phyloP scores from a whole-genome alignment of 2,888 invertebrate genomes.

The Galeruca laticollis region DNA sequence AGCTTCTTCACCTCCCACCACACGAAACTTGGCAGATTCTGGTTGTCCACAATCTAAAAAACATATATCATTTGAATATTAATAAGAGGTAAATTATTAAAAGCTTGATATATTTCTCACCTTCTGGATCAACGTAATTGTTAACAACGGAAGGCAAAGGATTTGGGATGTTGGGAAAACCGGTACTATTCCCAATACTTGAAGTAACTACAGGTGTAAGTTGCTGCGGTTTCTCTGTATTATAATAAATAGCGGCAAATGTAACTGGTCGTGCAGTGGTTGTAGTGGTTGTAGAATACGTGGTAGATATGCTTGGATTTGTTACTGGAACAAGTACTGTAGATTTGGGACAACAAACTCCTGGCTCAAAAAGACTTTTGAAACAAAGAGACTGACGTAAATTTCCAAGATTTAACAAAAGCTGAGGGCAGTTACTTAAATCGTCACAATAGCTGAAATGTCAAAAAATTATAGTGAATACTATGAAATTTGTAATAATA shows the following conservation, averaged over 20 bases:
- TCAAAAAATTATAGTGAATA: conserved; percentile 15
- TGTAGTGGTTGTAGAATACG: conserved; percentile 57
- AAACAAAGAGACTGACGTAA: conserved; percentile 90
- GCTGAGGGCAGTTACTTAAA: conserved; percentile 87
- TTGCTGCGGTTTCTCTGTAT: conserved; percentile 47
- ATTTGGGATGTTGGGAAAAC: conserved; percentile 22
- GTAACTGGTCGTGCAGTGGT: conserved; percentile 51
- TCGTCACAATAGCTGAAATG: conserved; percentile 78
- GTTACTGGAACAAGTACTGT: conserved; percentile 58
- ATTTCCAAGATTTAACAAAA: conserved; percentile 83
- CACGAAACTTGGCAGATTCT: conserved; percentile 85
- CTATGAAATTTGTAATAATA: too few relatives aligned
- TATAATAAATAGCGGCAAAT: conserved; percentile 53
- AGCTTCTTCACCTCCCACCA: conserved; percentile 91
- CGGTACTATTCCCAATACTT: conserved; percentile 2
- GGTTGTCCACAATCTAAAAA: conserved; percentile 83
- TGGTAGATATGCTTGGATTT: conserved; percentile 53
- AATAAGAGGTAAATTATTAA: not conserved
- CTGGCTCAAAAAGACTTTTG: conserved; percentile 90
- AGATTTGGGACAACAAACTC: conserved; percentile 86
- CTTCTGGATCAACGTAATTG: conserved; percentile 69
- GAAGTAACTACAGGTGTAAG: conserved; percentile 32
- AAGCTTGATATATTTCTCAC: conserved; percentile 59
- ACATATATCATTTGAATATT: not conserved
- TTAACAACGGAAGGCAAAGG: conserved; percentile 45